These are phyloP conservation scores for Anguilla rostrata DNA, from an alignment of 2,113 vertebrate genomes.

Conservation along the genomic window DNA sequence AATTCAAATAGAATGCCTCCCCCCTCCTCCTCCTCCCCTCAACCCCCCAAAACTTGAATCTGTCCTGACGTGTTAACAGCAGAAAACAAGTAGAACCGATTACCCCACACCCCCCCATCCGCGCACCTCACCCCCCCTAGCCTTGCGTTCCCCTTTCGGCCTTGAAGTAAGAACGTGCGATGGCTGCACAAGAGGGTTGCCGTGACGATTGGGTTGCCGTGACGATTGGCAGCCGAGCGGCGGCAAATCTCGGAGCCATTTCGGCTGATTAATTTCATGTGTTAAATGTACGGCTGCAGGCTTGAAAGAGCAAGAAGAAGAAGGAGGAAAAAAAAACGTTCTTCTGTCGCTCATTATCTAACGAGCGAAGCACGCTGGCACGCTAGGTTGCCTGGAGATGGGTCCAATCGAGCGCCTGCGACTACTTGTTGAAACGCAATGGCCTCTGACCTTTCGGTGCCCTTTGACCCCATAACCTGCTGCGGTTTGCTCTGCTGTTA, in stretches of 20 bases:
- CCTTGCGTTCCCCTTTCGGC: not conserved
- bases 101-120: too few species aligned
- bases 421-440: not conserved
- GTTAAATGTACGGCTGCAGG: not conserved
- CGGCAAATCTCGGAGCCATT: not conserved
- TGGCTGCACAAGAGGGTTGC: not conserved
- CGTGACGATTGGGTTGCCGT: not conserved
- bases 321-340: too few species aligned
- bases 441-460: not conserved
- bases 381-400: not conserved
- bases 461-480: not conserved
- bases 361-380: not conserved
- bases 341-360: too few species aligned
- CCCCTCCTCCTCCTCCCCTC: too few species aligned
- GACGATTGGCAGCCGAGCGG: not conserved
- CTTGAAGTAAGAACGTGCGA: not conserved
- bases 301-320: not conserved
- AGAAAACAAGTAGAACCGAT: not conserved
- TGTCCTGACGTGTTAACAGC: not conserved
- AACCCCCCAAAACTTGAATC: not conserved
- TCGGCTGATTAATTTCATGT: conserved; percentile 2
- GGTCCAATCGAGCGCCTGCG: too few species aligned
- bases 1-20: not conserved
- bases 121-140: not conserved
- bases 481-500: not conserved